Evolutionary conservation across 2,797 vertebrate genomes (phyloP).

Genomic region (Borostomias antarcticus): DNA sequence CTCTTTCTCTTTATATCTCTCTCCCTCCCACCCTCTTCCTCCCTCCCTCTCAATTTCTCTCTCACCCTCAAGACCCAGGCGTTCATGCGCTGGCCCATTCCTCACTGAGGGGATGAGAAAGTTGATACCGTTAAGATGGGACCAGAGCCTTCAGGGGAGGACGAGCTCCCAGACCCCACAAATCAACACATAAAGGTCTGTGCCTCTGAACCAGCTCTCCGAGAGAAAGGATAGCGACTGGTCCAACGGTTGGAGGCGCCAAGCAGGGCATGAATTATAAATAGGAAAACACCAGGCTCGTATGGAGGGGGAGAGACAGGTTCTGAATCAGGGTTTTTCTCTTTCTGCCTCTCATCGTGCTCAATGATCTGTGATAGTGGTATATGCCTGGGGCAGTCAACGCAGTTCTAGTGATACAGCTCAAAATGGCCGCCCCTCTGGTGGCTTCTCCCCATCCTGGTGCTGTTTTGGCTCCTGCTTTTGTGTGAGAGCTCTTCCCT

Average conservation of each 20-base stretch:
- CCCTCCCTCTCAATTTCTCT: constrained; percentile 17
- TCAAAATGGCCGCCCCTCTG: constrained; percentile 43
- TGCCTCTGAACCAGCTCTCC: constrained; percentile 10
- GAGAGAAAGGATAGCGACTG: constrained; percentile 21
- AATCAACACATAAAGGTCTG: constrained; percentile 33
- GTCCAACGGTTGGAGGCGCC: constrained; percentile 19
- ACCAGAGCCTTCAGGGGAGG: constrained; percentile 41
- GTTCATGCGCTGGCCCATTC: constrained; percentile 6
- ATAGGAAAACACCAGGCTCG: neutral
- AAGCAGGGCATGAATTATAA: neutral
- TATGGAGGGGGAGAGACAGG: neutral
- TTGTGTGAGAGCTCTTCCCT: constrained; percentile 71
- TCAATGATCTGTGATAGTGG: neutral
- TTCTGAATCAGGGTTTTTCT: neutral
- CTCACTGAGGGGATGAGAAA: constrained; percentile 51
- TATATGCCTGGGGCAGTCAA: constrained; percentile 5
- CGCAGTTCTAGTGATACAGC: constrained; percentile 27
- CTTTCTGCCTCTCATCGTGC: neutral
- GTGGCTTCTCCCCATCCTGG: constrained; percentile 30
- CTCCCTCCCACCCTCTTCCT: neutral
- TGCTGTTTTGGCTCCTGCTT: constrained; percentile 61
- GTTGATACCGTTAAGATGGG: constrained; percentile 46
- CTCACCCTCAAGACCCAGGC: neutral
- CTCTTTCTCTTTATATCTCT: neutral
- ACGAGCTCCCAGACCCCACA: constrained; percentile 35